Evolutionary conservation across 1,140 invertebrate species (phyloP).

Genomic region (Microplitis demolitor): DNA sequence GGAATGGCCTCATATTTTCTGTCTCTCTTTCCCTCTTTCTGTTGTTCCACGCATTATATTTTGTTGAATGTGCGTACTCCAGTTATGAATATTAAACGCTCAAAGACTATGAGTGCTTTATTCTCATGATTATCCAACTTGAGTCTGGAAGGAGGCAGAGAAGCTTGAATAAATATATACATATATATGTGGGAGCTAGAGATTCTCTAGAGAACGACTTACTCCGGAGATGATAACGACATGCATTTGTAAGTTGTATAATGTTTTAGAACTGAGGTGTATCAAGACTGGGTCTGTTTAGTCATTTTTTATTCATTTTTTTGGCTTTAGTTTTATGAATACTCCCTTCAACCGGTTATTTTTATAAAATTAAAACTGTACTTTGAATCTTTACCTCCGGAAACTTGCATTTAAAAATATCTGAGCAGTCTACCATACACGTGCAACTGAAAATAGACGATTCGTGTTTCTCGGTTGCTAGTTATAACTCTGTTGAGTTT

Average conservation of each 20-base stretch:
- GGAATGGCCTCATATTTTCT: background rate
- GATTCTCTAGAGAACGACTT: slow-evolving; percentile 25
- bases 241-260: slow-evolving; percentile 27
- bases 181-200: background rate
- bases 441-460: background rate
- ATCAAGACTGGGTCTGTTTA: background rate
- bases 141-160: background rate
- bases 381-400: too few species aligned
- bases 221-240: slow-evolving; percentile 19
- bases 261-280: background rate
- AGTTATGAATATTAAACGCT: slow-evolving; percentile 44
- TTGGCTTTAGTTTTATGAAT: background rate
- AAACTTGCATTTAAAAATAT: background rate
- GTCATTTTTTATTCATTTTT: background rate
- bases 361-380: too few species aligned
- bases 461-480: background rate
- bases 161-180: background rate
- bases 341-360: too few species aligned
- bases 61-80: slow-evolving; percentile 12
- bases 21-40: background rate
- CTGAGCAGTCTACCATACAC: background rate
- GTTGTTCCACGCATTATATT: background rate
- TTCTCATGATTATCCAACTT: slow-evolving; percentile 34
- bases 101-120: slow-evolving; percentile 35
- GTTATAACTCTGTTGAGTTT: too few species aligned